Conservation (phyloP, 2,797 vertebrate species). For the Enteromius unitaeniatus region DNA sequence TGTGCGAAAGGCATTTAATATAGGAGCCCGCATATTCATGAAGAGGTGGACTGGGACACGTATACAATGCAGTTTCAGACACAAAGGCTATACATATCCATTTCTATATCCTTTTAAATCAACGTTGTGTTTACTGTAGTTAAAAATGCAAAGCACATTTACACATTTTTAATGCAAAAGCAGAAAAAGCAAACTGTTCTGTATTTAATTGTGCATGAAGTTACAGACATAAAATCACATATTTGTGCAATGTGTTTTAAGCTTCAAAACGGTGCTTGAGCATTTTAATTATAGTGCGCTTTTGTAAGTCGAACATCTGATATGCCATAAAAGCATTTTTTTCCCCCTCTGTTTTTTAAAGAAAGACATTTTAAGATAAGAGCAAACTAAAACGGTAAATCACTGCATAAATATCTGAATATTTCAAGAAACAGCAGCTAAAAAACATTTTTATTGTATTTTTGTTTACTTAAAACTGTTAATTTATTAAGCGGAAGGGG, state of each 20-base stretch:
- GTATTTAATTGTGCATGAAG: not conserved
- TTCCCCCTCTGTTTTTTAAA: not conserved
- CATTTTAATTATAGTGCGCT: not conserved
- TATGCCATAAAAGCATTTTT: not conserved
- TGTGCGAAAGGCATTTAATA: not conserved
- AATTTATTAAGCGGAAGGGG: not conserved
- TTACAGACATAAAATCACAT: not conserved
- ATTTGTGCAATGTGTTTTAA: not conserved
- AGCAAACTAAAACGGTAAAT: not conserved
- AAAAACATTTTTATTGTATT: not conserved
- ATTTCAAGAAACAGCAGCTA: not conserved
- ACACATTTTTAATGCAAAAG: not conserved
- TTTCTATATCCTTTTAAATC: not conserved
- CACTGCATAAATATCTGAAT: not conserved
- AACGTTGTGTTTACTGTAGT: not conserved
- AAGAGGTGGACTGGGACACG: not conserved
- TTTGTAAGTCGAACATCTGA: not conserved
- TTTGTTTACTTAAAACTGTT: conserved; percentile 4
- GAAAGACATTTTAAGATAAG: not conserved
- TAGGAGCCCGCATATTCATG: not conserved
- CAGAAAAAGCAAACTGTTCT: not conserved
- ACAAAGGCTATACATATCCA: not conserved
- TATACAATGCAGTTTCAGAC: not conserved
- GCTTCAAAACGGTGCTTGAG: not conserved
- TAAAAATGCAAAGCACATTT: not conserved